A percentile compares a stretch with the other conserved stretches of the same genome.
Conservation (phyloP, 2,113 vertebrate species). For the Peromyscus polionotus region DNA sequence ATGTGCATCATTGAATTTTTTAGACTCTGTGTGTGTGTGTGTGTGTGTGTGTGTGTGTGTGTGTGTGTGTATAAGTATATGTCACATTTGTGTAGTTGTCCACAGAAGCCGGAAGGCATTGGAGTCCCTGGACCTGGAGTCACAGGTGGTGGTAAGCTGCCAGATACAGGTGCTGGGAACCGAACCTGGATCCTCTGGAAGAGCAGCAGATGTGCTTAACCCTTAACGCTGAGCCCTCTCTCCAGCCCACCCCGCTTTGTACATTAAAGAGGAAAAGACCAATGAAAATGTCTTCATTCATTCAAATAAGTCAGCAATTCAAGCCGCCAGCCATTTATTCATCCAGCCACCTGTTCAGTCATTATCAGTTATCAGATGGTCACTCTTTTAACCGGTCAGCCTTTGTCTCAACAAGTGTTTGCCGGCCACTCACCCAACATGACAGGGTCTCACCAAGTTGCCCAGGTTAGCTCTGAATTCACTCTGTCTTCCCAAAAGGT, state of each 20-base stretch:
- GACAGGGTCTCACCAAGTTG: neutral
- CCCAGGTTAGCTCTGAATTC: neutral
- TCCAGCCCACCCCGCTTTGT: neutral
- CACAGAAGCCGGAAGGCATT: too few species aligned
- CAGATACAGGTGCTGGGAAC: neutral
- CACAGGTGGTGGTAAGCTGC: neutral
- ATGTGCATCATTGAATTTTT: too few species aligned
- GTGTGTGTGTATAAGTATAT: neutral
- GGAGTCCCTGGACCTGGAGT: neutral
- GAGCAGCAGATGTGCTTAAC: neutral
- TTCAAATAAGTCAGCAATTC: neutral
- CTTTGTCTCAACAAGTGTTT: neutral
- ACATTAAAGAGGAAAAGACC: neutral
- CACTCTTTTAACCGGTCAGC: neutral
- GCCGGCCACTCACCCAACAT: neutral
- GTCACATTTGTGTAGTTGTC: neutral
- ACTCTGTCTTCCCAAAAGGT: neutral
- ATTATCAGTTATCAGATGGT: neutral
- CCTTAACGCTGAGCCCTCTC: neutral
- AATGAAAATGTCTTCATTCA: neutral
- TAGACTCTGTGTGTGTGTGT: neutral
- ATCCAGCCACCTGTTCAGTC: neutral
- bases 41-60: neutral
- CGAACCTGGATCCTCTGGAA: neutral
- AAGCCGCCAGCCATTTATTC: neutral